Base-by-base conservation (phyloP, 2,888 invertebrate genomes). In the Flexamia atlantica region DNA sequence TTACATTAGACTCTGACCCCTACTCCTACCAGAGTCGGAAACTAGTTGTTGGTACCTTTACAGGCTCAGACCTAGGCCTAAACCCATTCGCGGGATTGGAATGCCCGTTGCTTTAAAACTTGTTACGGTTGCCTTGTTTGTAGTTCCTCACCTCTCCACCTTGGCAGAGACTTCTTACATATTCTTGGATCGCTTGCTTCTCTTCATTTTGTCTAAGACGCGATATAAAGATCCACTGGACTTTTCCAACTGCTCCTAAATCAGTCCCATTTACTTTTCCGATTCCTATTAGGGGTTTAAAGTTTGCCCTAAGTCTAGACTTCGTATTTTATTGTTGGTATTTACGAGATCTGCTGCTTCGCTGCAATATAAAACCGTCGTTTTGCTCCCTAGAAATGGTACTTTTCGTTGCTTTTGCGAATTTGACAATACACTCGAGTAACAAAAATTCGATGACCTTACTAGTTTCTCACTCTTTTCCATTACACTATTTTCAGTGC, bases 171-270 rank as follows among this genome's bases (percentile, higher is more conserved):
- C 40, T 36, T 4, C 72, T 72, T 17, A 72, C 40, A 72, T 72
- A 72, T 14, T 72, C 42, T n/a, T 36, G 40, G 4, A 72, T 4
- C 10, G 32, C 72, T 72, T 72, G 14, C 20, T 32, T 72, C 9
- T 36, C 40, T 2, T n/a, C 20, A 14, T 40, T 20, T 20, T 17
- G 7, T 20, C 40, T 40, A 42, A 72, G 40, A 20, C 72, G 36
- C 25, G 72, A 72, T 0, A 23, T 20, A 72, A 72, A 72, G 36
- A 72, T 40, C 72, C 72, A 40, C 36, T 68, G 28, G 3, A 30
- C 14, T 68, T 68, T 30, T 20, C 30, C 14, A n/a, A 30, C 68
- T 9, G 30, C 68, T 2, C 68, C 68, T 14, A 68, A 68, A 68
- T 10, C 30, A n/a, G 2, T 68, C 5, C 68, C 28, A n/a, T 68